Conservation (phyloP, 2,797 vertebrate genomes). For the Oreochromis grahami region DNA sequence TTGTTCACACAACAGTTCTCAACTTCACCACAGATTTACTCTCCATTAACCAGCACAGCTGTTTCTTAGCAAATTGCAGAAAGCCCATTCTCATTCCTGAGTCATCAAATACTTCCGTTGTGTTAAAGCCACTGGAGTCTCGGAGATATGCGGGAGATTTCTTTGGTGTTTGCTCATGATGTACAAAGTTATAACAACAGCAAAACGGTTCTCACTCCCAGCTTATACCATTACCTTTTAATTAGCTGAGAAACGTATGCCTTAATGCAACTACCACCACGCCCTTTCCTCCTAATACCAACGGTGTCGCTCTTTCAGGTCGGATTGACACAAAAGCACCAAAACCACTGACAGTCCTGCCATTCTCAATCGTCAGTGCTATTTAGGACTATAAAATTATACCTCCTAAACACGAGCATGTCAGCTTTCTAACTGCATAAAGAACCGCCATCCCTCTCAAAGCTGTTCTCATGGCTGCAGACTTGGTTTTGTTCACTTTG, state of each 20-base stretch:
- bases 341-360: neutral
- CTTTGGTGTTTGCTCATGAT: neutral
- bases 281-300: neutral
- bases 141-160: neutral
- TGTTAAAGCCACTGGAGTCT: neutral
- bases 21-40: neutral
- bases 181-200: neutral
- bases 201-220: neutral
- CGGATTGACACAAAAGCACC: neutral
- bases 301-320: neutral
- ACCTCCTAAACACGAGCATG: neutral
- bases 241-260: rapidly evolving
- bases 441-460: neutral
- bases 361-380: neutral
- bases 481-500: neutral
- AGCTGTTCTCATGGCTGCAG: neutral
- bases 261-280: neutral
- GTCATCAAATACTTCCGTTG: neutral
- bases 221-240: neutral
- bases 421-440: neutral
- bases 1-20: neutral
- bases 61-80: neutral
- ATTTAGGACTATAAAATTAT: neutral
- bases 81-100: neutral
- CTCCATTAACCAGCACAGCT: neutral